A percentile compares a stretch with the other conserved stretches of the same genome.
These are phyloP conservation scores for Brachirus orientalis DNA, from an alignment of 2,113 vertebrate genomes.

Conservation along the genomic window DNA sequence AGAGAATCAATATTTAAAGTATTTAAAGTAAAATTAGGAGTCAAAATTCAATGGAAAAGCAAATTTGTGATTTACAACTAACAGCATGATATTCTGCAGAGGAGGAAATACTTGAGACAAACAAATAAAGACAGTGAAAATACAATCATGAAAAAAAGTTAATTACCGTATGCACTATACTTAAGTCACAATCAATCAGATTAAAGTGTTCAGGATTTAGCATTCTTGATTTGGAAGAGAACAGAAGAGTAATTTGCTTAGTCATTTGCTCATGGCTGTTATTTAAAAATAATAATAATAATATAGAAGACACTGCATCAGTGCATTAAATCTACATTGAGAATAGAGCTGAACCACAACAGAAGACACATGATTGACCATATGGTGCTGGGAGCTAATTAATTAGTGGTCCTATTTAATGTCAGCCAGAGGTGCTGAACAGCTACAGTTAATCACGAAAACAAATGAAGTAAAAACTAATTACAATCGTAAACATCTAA, in stretches of 20 bases:
- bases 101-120: too few species aligned
- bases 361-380: conserved; percentile 43
- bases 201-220: too few species aligned
- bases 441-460: conserved; percentile 29
- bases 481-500: conserved; percentile 29
- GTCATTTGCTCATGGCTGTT: too few species aligned
- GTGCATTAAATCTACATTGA: conserved; percentile 29
- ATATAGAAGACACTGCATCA: conserved; percentile 1
- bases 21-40: too few species aligned
- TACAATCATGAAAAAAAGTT: neutral
- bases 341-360: conserved; percentile 31
- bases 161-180: too few species aligned
- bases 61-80: too few species aligned
- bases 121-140: neutral
- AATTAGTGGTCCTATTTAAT: conserved; percentile 31
- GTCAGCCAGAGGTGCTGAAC: conserved; percentile 23
- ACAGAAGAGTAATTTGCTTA: conserved; percentile 32
- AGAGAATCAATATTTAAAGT: neutral
- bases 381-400: conserved; percentile 35
- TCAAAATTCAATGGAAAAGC: too few species aligned
- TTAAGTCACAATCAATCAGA: neutral
- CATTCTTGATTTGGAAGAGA: conserved; percentile 28
- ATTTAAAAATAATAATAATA: neutral
- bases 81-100: too few species aligned
- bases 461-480: conserved; percentile 33